Evolutionary conservation across 2,113 vertebrate species (phyloP).

Genomic region (pig (Sus scrofa)): T2T-Sscrofa CM000830.6:18092501-18093000

Average conservation of each 20-base stretch:
- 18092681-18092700: background rate
- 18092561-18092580: background rate
- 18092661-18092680: background rate
- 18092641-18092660: background rate
- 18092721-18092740: background rate
- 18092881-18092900: no score
- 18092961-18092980: no score
- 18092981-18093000: no score
- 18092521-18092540: background rate
- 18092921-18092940: no score
- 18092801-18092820: background rate
- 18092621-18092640: background rate
- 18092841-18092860: no score
- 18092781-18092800: background rate
- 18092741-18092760: background rate
- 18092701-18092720: background rate
- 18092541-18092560: background rate
- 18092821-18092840: conserved; percentile 11
- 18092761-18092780: background rate
- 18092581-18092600: background rate
- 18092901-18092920: no score
- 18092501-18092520: background rate
- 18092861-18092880: no score
- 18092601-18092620: background rate
- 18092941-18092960: no score